phyloP scores from a whole-genome alignment of 2,113 vertebrate genomes.

The Syrmaticus mikado region DNA sequence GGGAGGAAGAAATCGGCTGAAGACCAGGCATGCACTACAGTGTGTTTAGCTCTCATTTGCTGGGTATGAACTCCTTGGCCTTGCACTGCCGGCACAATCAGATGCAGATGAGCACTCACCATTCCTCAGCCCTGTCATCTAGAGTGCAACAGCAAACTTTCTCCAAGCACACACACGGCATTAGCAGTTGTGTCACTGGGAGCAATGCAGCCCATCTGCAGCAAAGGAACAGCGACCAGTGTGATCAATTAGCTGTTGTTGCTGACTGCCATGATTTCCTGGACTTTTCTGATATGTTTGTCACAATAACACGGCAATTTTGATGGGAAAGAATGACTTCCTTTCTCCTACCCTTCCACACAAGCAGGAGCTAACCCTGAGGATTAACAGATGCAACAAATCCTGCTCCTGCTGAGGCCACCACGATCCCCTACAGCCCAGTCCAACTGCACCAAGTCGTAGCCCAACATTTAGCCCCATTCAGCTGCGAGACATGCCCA shows the following conservation, averaged over 20 bases:
- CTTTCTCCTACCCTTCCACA: background rate
- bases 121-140: background rate
- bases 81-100: background rate
- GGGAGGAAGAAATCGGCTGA: background rate
- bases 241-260: background rate
- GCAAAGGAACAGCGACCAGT: background rate
- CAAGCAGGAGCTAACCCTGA: background rate
- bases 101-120: background rate
- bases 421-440: background rate
- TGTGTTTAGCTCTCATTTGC: background rate
- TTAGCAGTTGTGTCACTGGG: background rate
- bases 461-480: background rate
- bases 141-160: background rate
- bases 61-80: background rate
- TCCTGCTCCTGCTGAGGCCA: background rate
- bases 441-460: background rate
- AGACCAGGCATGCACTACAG: background rate
- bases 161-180: accelerated
- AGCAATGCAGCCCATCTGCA: background rate
- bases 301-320: background rate
- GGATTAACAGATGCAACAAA: background rate
- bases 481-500: background rate
- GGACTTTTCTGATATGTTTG: background rate
- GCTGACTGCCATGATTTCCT: accelerated
- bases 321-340: background rate